Base-by-base conservation (phyloP, 2,113 vertebrate genomes). In the Menidia beryllina region DNA sequence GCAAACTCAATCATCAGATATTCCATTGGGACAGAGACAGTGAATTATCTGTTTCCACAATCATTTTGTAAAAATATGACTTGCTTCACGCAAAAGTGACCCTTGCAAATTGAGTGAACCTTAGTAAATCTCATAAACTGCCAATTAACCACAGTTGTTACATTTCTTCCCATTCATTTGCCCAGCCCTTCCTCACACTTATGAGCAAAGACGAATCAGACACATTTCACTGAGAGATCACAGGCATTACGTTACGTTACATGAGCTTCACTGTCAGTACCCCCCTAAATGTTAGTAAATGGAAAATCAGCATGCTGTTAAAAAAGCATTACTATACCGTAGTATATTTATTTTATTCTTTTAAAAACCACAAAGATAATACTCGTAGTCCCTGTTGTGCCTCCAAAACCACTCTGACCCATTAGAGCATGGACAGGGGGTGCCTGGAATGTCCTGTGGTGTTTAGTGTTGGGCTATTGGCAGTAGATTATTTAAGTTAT, bases 141-240 rank as follows among this genome's bases (percentile, higher is more conserved):
- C 43, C 69, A 84, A 79, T 74, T 75, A 82, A 60, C 50, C 80
- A 83, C 71, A 67, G 73, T 83, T 72, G 62, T 80, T 61, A 69
- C 45, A 15, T 21, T 41, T 25, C 21, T 2, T 19, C 7, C 38
- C 12, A 19, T 34, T 41, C 41, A 69, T 63, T 64, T 71, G 13
- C 4, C 5, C 51, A 24, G 63, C 43, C 23, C 15, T 36, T 12
- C 26, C 13, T 47, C n/a, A 47, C 26, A 20, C 24, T 50, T 21
- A 51, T 5, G 5, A 56, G 38, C 41, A 64, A 25, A 19, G 14
- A 53, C 9, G 60, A 30, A 6, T 55, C 34, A 54, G n/a, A 21
- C 41, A 45, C 19, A 45, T 45, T 45, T n/a, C 9, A 52, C 17
- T 25, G 36, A 67, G 8, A 52, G 17, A n/a, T 4, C 20, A 24